Base-by-base conservation (phyloP, 2,888 invertebrate genomes). In the Cybosia mesomella region DNA sequence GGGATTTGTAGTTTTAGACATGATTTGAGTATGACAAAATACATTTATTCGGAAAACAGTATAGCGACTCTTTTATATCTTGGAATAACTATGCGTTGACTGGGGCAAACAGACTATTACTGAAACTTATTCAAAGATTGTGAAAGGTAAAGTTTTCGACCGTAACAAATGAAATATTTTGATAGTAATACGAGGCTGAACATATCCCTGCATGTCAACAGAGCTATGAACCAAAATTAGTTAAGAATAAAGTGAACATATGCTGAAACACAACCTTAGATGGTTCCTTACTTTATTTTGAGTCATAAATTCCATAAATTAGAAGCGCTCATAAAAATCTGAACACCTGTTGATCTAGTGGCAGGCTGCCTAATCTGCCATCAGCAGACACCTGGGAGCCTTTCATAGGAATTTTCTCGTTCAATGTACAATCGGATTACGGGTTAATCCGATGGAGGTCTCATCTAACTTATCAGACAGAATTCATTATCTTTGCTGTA, bases 1-100 rank as follows among this genome's bases (percentile, higher is more conserved):
- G 49, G 34, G 10, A 64, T 68, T 57, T 58, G 60, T 57, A n/a
- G 43, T 34, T 55, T 49, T 22, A 22, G 64, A 43, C 55, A 64
- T 39, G 32, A 64, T 64, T 59, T 55, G 21, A 8, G 11, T n/a
- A 24, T 60, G 59, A 58, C 58, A 63, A 21, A 54, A 58, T 32
- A 64, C 59, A 54, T 58, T 10, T 22, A 59, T 32, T 49, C 22
- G 22, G 49, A 49, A 43, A 57, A n/a, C 28, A 54, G 49, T 49
- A 49, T 49, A n/a, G 39, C 13, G 7, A 21, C 55, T n/a, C 32
- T 24, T 58, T 53, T 59, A 59, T 53, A 22, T 53, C 53, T 36
- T 24, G 24, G 18, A 34, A 18, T 43, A 66, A 65, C 18, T 59
- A 65, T 49, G 43, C 21, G 22, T 22, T 53, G 15, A 59, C 49